Evolutionary conservation across 2,888 invertebrate species (phyloP).

Genomic region (Amiota mariae): DNA sequence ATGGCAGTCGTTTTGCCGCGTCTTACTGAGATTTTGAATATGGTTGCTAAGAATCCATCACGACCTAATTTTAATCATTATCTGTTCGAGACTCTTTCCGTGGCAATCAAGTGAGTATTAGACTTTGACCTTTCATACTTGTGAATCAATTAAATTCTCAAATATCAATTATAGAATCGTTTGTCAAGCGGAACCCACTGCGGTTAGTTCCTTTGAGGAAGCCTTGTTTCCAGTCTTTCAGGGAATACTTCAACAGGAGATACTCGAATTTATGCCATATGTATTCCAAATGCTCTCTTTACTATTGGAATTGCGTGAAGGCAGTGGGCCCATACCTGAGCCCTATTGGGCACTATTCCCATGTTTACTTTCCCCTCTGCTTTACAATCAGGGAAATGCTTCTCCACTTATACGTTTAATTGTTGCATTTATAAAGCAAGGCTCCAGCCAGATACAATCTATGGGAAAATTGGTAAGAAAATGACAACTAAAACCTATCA

Average conservation of each 20-base stretch:
- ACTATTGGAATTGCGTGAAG: constrained; percentile 83
- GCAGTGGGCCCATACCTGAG: constrained; percentile 78
- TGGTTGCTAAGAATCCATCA: constrained; percentile 93
- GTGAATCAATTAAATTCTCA: not conserved
- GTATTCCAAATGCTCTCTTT: constrained; percentile 97
- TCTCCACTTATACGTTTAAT: constrained; percentile 94
- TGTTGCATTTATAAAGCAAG: constrained; percentile 87
- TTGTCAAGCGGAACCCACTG: constrained; percentile 85
- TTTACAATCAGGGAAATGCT: constrained; percentile 97
- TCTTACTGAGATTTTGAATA: constrained; percentile 86
- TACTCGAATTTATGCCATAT: constrained; percentile 96
- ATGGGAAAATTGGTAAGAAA: constrained; percentile 81
- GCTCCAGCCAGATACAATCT: constrained; percentile 80
- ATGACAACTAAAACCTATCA: not conserved
- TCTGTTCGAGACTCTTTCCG: constrained; percentile 94
- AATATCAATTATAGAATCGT: constrained; percentile 79
- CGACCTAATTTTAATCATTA: constrained; percentile 99
- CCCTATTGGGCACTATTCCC: constrained; percentile 93
- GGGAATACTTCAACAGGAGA: constrained; percentile 93
- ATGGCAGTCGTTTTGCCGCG: constrained; percentile 87
- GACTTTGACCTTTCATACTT: not conserved
- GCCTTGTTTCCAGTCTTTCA: constrained; percentile 96
- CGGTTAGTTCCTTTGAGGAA: constrained; percentile 91
- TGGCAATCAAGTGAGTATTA: constrained; percentile 84
- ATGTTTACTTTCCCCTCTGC: constrained; percentile 88